Evolutionary conservation across 2,113 vertebrate species (phyloP).

Genomic region (Sphyrna mokarran): DNA sequence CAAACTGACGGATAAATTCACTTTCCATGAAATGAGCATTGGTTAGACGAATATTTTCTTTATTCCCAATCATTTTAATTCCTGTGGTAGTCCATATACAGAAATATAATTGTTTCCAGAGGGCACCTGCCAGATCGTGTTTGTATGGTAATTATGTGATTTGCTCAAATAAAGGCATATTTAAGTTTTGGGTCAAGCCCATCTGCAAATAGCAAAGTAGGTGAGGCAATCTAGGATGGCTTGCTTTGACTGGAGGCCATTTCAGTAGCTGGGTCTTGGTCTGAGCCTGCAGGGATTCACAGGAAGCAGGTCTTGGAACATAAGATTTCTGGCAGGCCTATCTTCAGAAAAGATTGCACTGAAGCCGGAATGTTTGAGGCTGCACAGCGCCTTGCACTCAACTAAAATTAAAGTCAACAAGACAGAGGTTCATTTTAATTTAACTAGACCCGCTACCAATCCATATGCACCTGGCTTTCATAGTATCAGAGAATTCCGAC

Average conservation of each 20-base stretch:
- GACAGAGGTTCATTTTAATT: background rate
- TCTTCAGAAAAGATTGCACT: background rate
- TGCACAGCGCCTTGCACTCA: background rate
- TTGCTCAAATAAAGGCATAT: conserved; percentile 67
- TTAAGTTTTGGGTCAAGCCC: conserved; percentile 60
- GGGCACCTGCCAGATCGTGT: conserved; percentile 61
- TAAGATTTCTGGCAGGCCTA: background rate
- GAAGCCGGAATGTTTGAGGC: background rate
- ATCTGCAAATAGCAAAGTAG: background rate
- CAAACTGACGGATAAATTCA: conserved; percentile 39
- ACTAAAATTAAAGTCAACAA: background rate
- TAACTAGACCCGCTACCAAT: background rate
- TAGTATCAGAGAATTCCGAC: too few species aligned
- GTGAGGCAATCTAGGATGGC: background rate
- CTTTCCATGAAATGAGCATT: conserved; percentile 6
- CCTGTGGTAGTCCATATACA: conserved; percentile 53
- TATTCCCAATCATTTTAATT: conserved; percentile 50
- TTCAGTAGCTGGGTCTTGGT: background rate
- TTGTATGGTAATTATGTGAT: conserved; percentile 69
- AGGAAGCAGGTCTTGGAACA: background rate
- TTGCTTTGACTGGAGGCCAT: conserved; percentile 25
- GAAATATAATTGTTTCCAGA: conserved; percentile 64
- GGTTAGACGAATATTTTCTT: conserved; percentile 43
- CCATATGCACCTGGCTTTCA: background rate
- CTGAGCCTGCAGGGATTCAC: background rate